Conservation (phyloP, 2,797 vertebrate genomes). For the Eidolon dupreanum region DNA sequence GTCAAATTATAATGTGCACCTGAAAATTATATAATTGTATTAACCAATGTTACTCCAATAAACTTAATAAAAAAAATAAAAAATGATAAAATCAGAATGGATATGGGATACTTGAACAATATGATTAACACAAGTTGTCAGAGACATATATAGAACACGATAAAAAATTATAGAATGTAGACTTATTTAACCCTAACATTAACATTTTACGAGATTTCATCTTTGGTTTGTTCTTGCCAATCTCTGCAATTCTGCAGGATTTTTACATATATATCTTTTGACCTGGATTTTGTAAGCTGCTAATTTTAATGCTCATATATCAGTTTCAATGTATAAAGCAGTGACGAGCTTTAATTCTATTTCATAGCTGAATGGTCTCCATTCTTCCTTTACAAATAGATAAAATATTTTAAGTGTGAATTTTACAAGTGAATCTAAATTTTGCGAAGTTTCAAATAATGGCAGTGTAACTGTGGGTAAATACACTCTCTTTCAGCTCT, state of each 20-base stretch:
- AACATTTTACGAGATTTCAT: constrained; percentile 35
- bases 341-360: background rate
- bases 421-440: constrained; percentile 17
- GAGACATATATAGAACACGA: background rate
- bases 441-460: constrained; percentile 23
- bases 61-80: too few relatives aligned
- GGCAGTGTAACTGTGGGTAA: background rate
- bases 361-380: background rate
- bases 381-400: constrained; percentile 10
- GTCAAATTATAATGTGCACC: too few relatives aligned
- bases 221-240: constrained; percentile 40
- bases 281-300: background rate
- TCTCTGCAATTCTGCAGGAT: background rate
- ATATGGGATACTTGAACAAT: background rate
- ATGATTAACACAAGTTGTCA: background rate
- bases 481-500: background rate
- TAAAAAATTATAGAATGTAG: background rate
- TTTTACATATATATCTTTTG: background rate
- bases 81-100: background rate
- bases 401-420: constrained; percentile 37
- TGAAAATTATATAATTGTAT: too few relatives aligned
- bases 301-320: constrained; percentile 5
- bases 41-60: too few relatives aligned
- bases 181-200: background rate
- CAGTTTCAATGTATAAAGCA: constrained; percentile 27